phyloP scores from a whole-genome alignment of 2,888 invertebrate species.

The Macrosiphum euphorbiae region DNA sequence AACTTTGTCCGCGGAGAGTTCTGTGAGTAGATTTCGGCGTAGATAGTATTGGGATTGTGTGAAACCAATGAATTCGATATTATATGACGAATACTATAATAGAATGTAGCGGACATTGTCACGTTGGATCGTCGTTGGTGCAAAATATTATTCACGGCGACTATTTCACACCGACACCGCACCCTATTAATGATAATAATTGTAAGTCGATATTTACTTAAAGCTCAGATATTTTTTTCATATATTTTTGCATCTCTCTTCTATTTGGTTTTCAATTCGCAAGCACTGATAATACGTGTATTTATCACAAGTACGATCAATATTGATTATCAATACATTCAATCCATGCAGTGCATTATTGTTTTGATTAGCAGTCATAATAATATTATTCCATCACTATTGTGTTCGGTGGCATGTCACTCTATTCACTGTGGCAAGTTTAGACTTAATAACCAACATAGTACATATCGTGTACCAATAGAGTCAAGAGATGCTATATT shows the following conservation, averaged over 20 bases:
- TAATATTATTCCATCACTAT: neutral
- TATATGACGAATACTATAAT: neutral
- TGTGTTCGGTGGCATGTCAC: neutral
- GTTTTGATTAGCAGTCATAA: neutral
- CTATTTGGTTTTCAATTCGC: too few species aligned
- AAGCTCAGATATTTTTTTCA: too few species aligned
- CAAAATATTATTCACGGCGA: neutral
- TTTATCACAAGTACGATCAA: neutral
- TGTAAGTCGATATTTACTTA: too few species aligned
- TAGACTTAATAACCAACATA: neutral
- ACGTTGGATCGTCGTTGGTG: neutral
- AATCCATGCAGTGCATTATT: neutral
- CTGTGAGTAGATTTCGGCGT: constrained; percentile 33
- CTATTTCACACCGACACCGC: neutral
- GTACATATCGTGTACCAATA: neutral
- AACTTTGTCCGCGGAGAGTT: constrained; percentile 49
- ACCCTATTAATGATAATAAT: neutral
- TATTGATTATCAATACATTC: neutral
- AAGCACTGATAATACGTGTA: neutral
- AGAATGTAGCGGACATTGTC: neutral
- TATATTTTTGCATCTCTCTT: too few species aligned
- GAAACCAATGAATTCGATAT: constrained; percentile 55
- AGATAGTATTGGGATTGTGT: constrained; percentile 49
- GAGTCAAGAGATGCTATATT: neutral
- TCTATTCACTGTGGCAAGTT: neutral